Base-by-base conservation (phyloP, 1,140 invertebrate species). In the Drosophila simulans region DNA sequence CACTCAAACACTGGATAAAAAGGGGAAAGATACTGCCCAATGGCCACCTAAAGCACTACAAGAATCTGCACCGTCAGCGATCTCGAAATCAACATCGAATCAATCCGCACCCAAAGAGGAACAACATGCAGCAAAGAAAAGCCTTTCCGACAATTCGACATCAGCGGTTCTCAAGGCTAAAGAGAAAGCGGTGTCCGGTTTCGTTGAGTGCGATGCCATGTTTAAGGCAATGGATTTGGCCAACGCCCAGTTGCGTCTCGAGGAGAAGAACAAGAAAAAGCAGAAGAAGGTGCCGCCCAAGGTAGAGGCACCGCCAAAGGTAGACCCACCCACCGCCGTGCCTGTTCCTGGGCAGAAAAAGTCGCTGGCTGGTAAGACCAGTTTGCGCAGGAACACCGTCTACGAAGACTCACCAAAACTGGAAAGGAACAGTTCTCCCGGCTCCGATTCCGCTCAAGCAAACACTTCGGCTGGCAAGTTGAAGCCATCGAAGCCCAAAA, bases 201-300 rank as follows among this genome's bases (percentile, higher is more conserved):
- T 88, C 5, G 48, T 83, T 0, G 83, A 83, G 27, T 83, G 76
- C 42, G 84, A 88, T 68, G 84, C 76, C 13, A 53, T 89, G 40
- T 83, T 89, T 12, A 89, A 84, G 56, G 73, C 71, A 1, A 42
- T 84, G 72, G 85, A 90, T 10, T 70, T 49, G 25, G 85, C 76
- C 1, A 59, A 66, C 8, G 64, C 69, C 11, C 58, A 78, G 48
- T 20, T 55, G 20, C 42, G 76, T 13, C 34, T 64, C 4, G 73
- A 76, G n/a, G 74, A 78, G 2, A 68, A 84, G 48, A 45, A 20
- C 25, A 77, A 84, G 11, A 83, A 76, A 40, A 71, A 77, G 20
- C 13, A 66, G 0, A 79, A 83, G 49, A 79, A 84, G 15, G 37
- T 40, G 5, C 22, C 34, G 31, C 46, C 4, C 8, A 88, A 49